Conservation (phyloP, 2,113 vertebrate species). For the Apistogramma diplotaenia region DNA sequence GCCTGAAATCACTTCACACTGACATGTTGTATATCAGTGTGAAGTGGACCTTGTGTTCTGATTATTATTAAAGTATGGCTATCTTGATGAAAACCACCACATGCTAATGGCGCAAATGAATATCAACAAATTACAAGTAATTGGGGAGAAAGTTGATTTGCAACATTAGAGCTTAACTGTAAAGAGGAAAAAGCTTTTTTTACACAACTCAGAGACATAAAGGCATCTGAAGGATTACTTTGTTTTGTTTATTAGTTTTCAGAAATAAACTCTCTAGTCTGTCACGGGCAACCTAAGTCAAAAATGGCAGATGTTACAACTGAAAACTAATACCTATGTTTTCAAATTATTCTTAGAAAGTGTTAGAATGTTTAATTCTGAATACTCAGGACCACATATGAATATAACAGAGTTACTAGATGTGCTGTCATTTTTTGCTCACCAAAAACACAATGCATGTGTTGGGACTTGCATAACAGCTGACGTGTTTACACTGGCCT, state of each 20-base stretch:
- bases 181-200: neutral
- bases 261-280: neutral
- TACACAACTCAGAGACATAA: neutral
- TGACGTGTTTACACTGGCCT: too few species aligned
- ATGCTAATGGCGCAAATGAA: neutral
- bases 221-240: neutral
- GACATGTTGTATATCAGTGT: neutral
- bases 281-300: neutral
- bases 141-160: neutral
- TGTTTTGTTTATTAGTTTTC: rapidly evolving
- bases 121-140: neutral
- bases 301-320: neutral
- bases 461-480: too few species aligned
- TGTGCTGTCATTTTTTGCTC: too few species aligned
- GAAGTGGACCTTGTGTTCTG: neutral
- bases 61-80: neutral
- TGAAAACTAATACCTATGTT: too few species aligned
- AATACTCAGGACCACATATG: too few species aligned
- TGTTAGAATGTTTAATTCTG: rapidly evolving
- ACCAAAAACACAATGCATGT: too few species aligned
- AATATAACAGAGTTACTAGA: too few species aligned
- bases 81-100: neutral
- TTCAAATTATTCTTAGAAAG: neutral
- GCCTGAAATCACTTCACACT: neutral
- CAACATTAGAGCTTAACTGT: neutral